Percentiles rank a stretch among this genome's conserved stretches.
phyloP scores from a whole-genome alignment of 1,140 invertebrate genomes.

The Araneus ventricosus region DNA sequence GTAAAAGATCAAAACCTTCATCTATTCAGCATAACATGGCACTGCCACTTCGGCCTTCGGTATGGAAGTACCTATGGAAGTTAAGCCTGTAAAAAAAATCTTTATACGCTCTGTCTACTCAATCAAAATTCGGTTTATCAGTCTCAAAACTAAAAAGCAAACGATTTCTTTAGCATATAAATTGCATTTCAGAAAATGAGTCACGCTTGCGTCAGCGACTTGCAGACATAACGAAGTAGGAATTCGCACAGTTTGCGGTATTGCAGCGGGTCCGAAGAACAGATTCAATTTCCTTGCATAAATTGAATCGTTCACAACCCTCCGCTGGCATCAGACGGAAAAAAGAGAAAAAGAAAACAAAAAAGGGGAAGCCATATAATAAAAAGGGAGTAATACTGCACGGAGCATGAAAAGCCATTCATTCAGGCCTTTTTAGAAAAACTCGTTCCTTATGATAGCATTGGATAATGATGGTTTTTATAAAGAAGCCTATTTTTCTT shows the following conservation, averaged over 20 bases:
- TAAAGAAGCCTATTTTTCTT: constrained; percentile 11
- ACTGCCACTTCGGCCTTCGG: no score
- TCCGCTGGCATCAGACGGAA: not conserved
- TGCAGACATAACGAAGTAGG: not conserved
- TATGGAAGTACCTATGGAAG: no score
- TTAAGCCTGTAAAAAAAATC: no score
- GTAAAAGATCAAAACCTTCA: no score
- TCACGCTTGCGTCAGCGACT: not conserved
- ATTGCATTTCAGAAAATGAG: not conserved
- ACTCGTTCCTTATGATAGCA: constrained; percentile 16
- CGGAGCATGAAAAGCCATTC: not conserved
- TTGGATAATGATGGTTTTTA: constrained; percentile 24
- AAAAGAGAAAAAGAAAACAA: not conserved
- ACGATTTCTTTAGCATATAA: not conserved
- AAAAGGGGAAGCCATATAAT: not conserved
- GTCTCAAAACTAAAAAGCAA: not conserved
- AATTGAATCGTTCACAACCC: constrained; percentile 25
- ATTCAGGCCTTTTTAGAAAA: not conserved
- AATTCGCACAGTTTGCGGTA: constrained; percentile 10
- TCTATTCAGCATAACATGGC: no score
- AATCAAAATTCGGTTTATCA: not conserved
- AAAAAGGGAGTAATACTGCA: constrained; percentile 16
- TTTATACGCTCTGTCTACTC: not conserved
- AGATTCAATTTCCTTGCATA: not conserved
- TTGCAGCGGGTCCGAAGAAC: not conserved